Evolutionary conservation across 2,113 vertebrate species (phyloP).

Genomic region (Microcebus ravelobensis): DNA sequence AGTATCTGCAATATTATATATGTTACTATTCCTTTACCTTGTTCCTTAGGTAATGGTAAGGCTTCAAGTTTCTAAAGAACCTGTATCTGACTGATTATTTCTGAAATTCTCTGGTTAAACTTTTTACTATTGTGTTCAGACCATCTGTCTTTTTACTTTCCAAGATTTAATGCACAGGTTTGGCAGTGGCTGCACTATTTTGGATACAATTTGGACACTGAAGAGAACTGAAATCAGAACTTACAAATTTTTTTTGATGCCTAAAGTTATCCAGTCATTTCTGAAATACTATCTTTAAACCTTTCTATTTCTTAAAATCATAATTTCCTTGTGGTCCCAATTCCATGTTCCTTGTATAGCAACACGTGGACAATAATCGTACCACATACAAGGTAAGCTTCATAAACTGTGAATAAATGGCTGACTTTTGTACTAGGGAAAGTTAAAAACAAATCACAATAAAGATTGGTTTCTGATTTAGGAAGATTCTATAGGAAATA

Average conservation of each 20-base stretch:
- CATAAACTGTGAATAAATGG: background rate
- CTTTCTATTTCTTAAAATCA: slow-evolving; percentile 33
- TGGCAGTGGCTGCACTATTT: background rate
- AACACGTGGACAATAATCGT: background rate
- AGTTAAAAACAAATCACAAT: slow-evolving; percentile 46
- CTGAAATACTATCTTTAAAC: background rate
- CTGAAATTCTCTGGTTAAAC: slow-evolving; percentile 6
- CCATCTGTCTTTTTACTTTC: background rate
- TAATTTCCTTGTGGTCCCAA: slow-evolving; percentile 28
- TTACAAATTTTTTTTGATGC: slow-evolving; percentile 24
- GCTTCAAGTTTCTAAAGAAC: background rate
- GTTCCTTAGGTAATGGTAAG: background rate
- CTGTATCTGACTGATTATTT: background rate
- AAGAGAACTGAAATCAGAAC: slow-evolving; percentile 26
- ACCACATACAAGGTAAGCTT: background rate
- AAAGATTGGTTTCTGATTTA: background rate
- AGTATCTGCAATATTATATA: background rate
- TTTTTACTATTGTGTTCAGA: background rate
- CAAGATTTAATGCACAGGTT: background rate
- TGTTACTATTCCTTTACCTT: slow-evolving; percentile 2
- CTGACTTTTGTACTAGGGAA: background rate
- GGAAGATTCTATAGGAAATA: background rate
- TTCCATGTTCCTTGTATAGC: background rate
- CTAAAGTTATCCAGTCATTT: slow-evolving; percentile 9
- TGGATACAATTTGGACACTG: background rate